A percentile compares a stretch with the other conserved stretches of the same genome.
These are phyloP conservation scores for Ianthella basta DNA, from an alignment of 37 sponge, comb jelly and placozoan genomes.

Conservation along the genomic window DNA sequence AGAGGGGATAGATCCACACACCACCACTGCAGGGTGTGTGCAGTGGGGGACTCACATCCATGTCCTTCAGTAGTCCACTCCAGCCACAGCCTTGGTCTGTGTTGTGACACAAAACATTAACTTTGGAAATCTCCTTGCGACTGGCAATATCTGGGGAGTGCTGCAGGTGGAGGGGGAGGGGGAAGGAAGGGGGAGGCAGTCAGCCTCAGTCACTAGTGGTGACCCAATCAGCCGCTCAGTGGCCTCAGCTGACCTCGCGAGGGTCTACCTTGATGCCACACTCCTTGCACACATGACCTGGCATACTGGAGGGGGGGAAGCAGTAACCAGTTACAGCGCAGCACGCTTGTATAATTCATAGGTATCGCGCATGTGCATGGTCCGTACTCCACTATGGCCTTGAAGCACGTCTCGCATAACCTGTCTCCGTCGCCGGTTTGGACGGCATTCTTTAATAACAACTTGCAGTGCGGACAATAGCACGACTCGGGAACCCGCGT, in stretches of 20 bases:
- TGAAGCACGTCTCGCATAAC: conserved; percentile 58
- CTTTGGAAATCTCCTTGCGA: conserved; percentile 48
- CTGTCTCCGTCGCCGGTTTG: conserved; percentile 66
- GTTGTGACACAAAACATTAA: conserved; percentile 56
- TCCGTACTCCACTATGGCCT: conserved; percentile 37
- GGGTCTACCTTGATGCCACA: neutral
- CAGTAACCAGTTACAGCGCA: no score
- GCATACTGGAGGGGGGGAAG: neutral
- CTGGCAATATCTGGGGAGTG: conserved; percentile 73
- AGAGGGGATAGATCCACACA: no score
- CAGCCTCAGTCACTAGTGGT: no score
- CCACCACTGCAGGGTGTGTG: no score
- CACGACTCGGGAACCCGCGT: neutral
- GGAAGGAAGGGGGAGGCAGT: no score
- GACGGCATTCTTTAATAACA: conserved; percentile 59
- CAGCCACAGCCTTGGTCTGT: conserved; percentile 60
- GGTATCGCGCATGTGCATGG: no score
- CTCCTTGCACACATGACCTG: neutral
- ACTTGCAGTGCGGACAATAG: conserved; percentile 55
- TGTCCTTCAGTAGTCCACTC: conserved; percentile 49
- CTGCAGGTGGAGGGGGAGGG: conserved; percentile 22
- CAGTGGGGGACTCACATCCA: conserved; percentile 26
- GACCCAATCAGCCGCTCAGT: no score
- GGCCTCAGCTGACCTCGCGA: neutral
- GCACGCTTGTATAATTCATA: no score